Conservation (phyloP, 1,140 invertebrate species). For the Coenobita brevimanus region DNA sequence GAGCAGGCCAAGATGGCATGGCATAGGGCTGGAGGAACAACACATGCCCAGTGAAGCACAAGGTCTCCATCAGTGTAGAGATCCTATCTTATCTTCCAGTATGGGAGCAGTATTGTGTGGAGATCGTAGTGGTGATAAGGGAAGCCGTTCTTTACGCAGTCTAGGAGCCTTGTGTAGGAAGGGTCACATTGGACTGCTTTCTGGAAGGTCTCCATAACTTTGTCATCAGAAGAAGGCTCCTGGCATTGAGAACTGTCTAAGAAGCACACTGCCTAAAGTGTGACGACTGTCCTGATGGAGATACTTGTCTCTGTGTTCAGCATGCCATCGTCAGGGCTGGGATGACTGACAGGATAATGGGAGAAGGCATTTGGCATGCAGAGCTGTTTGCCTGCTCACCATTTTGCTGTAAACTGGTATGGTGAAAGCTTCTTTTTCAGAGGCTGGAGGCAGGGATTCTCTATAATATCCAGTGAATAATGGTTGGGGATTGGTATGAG, state of each 20-base stretch:
- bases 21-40: background rate
- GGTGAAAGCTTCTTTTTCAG: conserved; percentile 31
- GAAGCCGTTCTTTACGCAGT: background rate
- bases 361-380: conserved; percentile 8
- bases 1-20: too few relatives aligned
- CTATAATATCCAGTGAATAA: background rate
- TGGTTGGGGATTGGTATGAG: too few relatives aligned
- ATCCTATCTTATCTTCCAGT: background rate
- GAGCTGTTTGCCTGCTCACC: conserved; percentile 19
- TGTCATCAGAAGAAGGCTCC: background rate
- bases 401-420: too few relatives aligned
- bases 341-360: background rate
- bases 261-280: too few relatives aligned
- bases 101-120: background rate
- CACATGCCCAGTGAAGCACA: background rate
- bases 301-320: background rate
- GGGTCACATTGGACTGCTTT: background rate
- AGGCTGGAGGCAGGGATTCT: conserved; percentile 28
- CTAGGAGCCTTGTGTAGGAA: background rate
- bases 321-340: background rate
- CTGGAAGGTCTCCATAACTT: background rate
- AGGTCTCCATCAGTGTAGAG: background rate
- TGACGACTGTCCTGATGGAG: background rate
- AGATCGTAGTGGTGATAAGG: background rate
- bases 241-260: background rate